phyloP scores from a whole-genome alignment of 2,113 vertebrate species.

The Python bivittatus region DNA sequence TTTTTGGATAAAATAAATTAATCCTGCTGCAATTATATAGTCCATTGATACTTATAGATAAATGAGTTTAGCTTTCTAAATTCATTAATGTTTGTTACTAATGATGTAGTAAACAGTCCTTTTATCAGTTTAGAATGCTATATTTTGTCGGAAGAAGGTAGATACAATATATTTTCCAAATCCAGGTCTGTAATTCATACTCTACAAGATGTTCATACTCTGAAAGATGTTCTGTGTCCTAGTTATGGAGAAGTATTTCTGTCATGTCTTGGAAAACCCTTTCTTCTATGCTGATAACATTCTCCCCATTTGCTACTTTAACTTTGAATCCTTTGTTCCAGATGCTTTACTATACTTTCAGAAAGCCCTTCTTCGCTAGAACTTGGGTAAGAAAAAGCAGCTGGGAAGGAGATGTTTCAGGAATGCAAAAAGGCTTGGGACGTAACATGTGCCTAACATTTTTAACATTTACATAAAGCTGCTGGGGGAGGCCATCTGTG shows the following conservation, averaged over 20 bases:
- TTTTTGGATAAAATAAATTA: not conserved
- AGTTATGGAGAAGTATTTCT: not conserved
- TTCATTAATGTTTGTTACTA: not conserved
- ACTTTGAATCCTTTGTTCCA: not conserved
- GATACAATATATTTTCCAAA: not conserved
- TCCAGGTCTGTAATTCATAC: not conserved
- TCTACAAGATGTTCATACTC: not conserved
- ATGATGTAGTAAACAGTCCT: not conserved
- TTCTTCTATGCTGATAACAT: not conserved
- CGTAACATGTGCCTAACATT: not conserved
- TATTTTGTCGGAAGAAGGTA: not conserved
- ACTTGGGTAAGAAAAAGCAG: not conserved
- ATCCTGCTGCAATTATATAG: not conserved
- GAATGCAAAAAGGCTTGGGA: not conserved
- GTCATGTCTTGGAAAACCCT: not conserved
- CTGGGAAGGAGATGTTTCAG: not conserved
- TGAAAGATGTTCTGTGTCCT: not conserved
- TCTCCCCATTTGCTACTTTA: not conserved
- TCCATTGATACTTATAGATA: not conserved
- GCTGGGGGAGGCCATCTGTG: not conserved
- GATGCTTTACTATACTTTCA: not conserved
- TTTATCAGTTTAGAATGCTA: not conserved
- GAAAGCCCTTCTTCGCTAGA: not conserved
- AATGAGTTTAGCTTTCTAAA: not conserved
- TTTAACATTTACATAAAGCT: not conserved